Base-by-base conservation (phyloP, 1,140 invertebrate species). In the Zaprionus nigranus region DNA sequence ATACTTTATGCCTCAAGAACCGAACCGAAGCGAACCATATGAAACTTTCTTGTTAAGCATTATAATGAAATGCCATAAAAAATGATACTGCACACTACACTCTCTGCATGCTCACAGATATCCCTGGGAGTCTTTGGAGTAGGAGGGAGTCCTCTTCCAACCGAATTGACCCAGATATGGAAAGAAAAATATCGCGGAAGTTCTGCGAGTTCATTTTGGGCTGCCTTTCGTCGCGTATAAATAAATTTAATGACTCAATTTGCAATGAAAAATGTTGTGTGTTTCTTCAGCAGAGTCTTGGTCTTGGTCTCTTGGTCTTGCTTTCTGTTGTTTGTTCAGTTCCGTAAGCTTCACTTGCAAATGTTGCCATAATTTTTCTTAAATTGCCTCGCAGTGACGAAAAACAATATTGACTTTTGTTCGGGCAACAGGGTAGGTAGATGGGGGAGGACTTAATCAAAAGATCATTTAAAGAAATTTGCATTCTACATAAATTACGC, bases 221-320 rank as follows among this genome's bases (percentile, higher is more conserved):
- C 15, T 76, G 72, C 74, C 85, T 88, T 90, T 88, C 85, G 88
- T 78, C 86, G 85, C 62, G 65, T 90, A 90, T 90, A 90, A 90
- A 90, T 90, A 90, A 90, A 67, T 85, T 90, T 90, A 90, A 90
- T 90, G 85, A 90, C 85, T 90, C 85, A 90, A 90, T 90, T 90
- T 90, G 86, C 90, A 85, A 85, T 90, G 85, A 85, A 83, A 90
- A 87, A 87, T 87, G 85, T 73, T 46, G 78, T 51, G 78, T 51
- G 3, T 51, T 22, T 51, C 9, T 46, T 46, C 6, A 5, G 46
- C 20, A 51, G 17, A 20, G 46, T 2, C 11, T 22, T 20, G n/a
- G n/a, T 17, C 15, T 43, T 6, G 40, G 13, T 38, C 40, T 43
- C 40, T 43, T 17, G 40, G 13, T 38, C 40, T n/a, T 17, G 46